These are phyloP conservation scores for Epizoanthus ramosus DNA, from an alignment of 92 coral and sea anemone species.

Conservation along the genomic window DNA sequence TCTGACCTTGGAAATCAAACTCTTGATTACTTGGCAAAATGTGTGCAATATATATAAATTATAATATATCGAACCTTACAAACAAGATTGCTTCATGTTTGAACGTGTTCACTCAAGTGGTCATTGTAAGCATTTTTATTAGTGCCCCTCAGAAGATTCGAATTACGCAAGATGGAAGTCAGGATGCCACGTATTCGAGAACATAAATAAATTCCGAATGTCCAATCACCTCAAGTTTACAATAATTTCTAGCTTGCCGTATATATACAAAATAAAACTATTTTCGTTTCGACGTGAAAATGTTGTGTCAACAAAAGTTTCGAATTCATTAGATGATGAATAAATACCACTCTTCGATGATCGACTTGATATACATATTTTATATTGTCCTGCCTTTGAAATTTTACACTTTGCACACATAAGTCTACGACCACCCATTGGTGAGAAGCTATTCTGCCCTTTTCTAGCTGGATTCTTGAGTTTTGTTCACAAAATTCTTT, in stretches of 20 bases:
- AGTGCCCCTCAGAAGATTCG: background rate
- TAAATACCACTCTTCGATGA: background rate
- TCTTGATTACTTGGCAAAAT: too few species aligned
- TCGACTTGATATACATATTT: background rate
- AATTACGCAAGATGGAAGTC: background rate
- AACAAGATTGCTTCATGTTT: background rate
- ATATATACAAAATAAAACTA: background rate
- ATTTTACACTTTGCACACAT: background rate
- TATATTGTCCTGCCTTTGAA: background rate
- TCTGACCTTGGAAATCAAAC: too few species aligned
- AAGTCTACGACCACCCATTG: background rate
- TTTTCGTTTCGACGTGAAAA: slow-evolving; percentile 5
- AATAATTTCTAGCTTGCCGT: background rate
- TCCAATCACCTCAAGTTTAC: background rate
- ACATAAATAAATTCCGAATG: too few species aligned
- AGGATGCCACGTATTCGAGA: background rate
- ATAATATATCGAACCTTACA: too few species aligned
- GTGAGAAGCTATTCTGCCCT: background rate
- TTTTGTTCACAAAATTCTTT: background rate
- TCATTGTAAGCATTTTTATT: background rate
- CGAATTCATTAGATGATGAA: background rate
- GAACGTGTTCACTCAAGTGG: slow-evolving; percentile 3
- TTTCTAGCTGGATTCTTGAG: background rate
- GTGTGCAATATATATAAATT: too few species aligned
- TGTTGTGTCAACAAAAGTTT: background rate